These are phyloP conservation scores for Philonicus albiceps DNA, from an alignment of 2,888 invertebrate genomes.

Conservation along the genomic window DNA sequence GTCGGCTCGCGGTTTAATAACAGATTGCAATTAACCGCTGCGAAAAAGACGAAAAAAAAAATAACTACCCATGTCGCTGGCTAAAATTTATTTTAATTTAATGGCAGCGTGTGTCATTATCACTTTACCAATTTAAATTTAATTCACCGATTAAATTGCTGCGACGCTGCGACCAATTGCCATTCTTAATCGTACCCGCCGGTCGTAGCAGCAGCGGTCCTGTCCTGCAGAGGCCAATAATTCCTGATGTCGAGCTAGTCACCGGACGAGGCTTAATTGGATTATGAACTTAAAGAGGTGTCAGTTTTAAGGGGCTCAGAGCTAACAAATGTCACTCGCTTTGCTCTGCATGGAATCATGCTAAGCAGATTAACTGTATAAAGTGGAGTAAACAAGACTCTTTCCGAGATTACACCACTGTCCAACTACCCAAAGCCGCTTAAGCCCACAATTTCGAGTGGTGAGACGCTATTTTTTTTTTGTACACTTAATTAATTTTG, in stretches of 20 bases:
- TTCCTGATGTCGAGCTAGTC: neutral
- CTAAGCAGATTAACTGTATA: conserved; percentile 18
- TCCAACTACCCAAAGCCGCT: neutral
- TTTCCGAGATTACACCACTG: neutral
- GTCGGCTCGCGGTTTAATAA: neutral
- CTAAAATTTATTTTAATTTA: conserved; percentile 28
- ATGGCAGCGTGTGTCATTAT: conserved; percentile 25
- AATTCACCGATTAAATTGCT: conserved; percentile 30
- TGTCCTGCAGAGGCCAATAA: neutral
- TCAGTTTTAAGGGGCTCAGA: conserved; percentile 11
- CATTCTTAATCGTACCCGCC: neutral
- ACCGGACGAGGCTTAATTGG: conserved; percentile 5
- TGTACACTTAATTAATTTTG: neutral
- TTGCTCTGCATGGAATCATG: neutral
- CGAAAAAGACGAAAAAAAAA: neutral
- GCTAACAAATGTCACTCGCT: neutral
- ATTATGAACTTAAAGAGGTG: conserved; percentile 27
- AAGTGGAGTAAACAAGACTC: neutral
- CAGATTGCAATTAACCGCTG: conserved; percentile 6
- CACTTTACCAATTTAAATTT: conserved; percentile 35
- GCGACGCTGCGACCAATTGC: neutral
- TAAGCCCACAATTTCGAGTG: neutral
- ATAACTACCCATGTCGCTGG: neutral
- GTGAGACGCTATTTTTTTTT: neutral
- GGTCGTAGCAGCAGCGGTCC: neutral